These are phyloP conservation scores for Strix aluco DNA, from an alignment of 2,113 vertebrate genomes.

Conservation along the genomic window DNA sequence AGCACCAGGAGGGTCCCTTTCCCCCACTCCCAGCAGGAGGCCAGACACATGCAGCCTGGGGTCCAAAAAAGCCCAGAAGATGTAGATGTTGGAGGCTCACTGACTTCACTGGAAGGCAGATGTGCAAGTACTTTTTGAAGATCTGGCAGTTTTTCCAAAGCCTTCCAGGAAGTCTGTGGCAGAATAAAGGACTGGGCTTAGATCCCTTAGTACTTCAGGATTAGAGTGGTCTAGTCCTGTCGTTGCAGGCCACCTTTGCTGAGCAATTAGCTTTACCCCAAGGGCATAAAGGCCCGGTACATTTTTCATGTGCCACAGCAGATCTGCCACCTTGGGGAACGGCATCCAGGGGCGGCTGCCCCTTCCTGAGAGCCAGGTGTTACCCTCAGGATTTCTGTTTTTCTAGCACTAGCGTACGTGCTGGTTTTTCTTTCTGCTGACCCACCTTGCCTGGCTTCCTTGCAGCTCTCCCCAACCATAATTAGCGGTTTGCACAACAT, in stretches of 20 bases:
- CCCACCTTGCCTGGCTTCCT: background rate
- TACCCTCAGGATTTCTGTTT: background rate
- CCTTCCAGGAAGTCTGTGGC: background rate
- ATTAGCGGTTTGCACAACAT: constrained; percentile 91
- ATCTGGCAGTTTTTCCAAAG: background rate
- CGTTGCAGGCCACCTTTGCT: background rate
- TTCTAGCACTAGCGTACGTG: background rate
- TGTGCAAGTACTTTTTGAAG: background rate
- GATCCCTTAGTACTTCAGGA: background rate
- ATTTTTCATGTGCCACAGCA: background rate
- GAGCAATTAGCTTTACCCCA: background rate
- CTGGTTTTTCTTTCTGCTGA: background rate
- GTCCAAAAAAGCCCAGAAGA: background rate
- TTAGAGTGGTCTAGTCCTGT: background rate
- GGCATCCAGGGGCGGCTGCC: background rate
- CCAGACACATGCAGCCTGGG: background rate
- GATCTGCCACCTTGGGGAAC: background rate
- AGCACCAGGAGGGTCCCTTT: background rate
- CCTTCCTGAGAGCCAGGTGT: background rate
- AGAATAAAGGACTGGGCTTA: background rate
- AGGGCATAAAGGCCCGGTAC: background rate
- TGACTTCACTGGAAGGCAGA: background rate
- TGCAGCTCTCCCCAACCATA: constrained; percentile 92
- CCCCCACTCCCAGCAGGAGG: background rate
- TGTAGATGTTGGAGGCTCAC: background rate